These are phyloP conservation scores for Habropoda laboriosa DNA, from an alignment of 1,140 invertebrate genomes.

Conservation along the genomic window DNA sequence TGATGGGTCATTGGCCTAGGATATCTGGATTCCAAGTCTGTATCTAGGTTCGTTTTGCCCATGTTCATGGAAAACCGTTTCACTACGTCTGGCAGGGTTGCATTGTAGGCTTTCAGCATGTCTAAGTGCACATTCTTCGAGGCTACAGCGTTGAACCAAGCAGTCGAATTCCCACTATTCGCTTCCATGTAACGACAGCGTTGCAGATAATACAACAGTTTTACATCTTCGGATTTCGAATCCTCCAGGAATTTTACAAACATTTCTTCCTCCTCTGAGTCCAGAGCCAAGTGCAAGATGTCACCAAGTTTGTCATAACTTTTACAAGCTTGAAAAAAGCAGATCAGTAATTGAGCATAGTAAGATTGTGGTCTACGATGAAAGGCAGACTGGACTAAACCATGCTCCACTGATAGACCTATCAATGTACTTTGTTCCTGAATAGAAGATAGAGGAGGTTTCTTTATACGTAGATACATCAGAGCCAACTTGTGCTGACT, in stretches of 20 bases:
- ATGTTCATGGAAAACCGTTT: conserved; percentile 65
- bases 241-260: conserved; percentile 82
- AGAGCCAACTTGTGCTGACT: conserved; percentile 82
- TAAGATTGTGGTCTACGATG: conserved; percentile 81
- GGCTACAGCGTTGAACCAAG: not conserved
- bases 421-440: conserved; percentile 81
- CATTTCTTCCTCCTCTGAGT: conserved; percentile 82
- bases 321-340: conserved; percentile 79
- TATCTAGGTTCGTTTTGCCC: conserved; percentile 24
- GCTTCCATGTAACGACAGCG: conserved; percentile 79
- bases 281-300: conserved; percentile 83
- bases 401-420: conserved; percentile 83
- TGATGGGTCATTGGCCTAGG: conserved; percentile 76
- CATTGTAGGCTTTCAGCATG: conserved; percentile 73
- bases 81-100: conserved; percentile 75
- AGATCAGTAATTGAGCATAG: conserved; percentile 71
- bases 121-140: conserved; percentile 17
- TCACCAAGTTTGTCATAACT: conserved; percentile 80
- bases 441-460: conserved; percentile 81
- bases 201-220: conserved; percentile 77
- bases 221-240: conserved; percentile 73
- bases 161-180: conserved; percentile 73
- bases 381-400: conserved; percentile 83
- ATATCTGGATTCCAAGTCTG: conserved; percentile 53
- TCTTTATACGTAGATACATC: conserved; percentile 81